Evolutionary conservation across 2,888 invertebrate species (phyloP), one percentile per base, ranked within the genome.

Genomic region (Emmelina monodactyla): DNA sequence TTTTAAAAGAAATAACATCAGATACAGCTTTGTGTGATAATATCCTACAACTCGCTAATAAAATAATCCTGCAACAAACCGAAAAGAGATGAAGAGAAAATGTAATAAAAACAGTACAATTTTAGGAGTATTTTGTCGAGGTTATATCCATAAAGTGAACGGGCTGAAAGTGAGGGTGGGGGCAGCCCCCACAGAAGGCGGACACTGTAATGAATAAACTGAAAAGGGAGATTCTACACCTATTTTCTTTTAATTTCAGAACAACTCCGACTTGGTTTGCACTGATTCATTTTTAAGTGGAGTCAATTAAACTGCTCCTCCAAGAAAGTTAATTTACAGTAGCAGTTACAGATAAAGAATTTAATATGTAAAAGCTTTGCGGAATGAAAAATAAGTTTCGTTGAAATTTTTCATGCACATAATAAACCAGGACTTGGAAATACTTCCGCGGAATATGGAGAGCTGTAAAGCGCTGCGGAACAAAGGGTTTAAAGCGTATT

Each of bases 61-160:
- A 73, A 76, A 76, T 72, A 75, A 73, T 70, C 75, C 69, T 62
- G 53, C 70, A 76, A 70, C 71, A 75, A 73, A 78, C 72, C 73
- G 64, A 76, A 69, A n/a, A 71, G 67, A 76, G 71, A 79, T 78
- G 78, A 76, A 76, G 75, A 68, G 67, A 63, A 66, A 72, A 69
- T 65, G 71, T 73, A 76, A 79, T 78, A 79, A 79, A 79, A 79
- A 76, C 78, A 79, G 67, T 78, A 75, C 78, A 79, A 78, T 78
- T 79, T 78, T 76, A 78, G 75, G 78, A 75, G 75, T 73, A 78
- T 79, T 79, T 76, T 79, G 79, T 78, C 73, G 78, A 75, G 79
- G 79, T 78, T 78, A 78, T 79, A 76, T 72, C 73, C 68, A 79
- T 79, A 79, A 78, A 76, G 62, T 62, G 68, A 70, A 68, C 62